Percentiles rank a stretch among this genome's conserved stretches.
Conservation (phyloP, 2,888 invertebrate species). For the Drosophila paucipuncta region DNA sequence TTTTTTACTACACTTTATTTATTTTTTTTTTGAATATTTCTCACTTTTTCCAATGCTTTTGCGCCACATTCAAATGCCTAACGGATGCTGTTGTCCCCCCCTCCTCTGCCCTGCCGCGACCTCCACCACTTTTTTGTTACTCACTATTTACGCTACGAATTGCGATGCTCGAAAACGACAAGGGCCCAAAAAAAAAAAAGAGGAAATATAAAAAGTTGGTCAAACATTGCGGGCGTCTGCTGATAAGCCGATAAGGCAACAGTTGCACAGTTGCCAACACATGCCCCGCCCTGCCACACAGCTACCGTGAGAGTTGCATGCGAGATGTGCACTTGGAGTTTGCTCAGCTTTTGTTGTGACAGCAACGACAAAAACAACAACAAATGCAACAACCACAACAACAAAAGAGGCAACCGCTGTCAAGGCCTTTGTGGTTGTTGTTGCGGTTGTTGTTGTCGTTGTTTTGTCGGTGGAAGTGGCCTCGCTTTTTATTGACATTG, state of each 20-base stretch:
- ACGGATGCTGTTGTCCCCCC: constrained; percentile 57
- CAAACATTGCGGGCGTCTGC: constrained; percentile 55
- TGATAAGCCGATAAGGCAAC: constrained; percentile 71
- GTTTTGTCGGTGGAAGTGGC: constrained; percentile 14
- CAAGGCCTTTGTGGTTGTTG: constrained; percentile 34
- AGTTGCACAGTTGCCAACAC: constrained; percentile 48
- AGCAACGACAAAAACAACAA: constrained; percentile 14
- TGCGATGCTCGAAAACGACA: constrained; percentile 45
- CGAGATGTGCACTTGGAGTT: constrained; percentile 52
- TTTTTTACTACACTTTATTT: constrained; percentile 62
- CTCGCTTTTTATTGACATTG: constrained; percentile 48
- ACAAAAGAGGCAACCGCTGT: constrained; percentile 19
- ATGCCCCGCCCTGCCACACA: background rate
- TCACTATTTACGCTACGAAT: constrained; percentile 47
- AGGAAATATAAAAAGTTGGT: constrained; percentile 42
- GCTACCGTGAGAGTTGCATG: constrained; percentile 69
- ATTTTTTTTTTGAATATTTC: constrained; percentile 41
- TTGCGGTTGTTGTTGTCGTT: constrained; percentile 16
- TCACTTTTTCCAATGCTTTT: constrained; percentile 52
- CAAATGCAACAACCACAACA: constrained; percentile 13
- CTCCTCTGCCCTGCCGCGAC: too few species aligned
- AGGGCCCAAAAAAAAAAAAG: constrained; percentile 20
- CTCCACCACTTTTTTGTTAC: constrained; percentile 3
- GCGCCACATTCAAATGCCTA: constrained; percentile 57
- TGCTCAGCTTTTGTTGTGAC: constrained; percentile 61